These are phyloP conservation scores for Oreortyx pictus DNA, from an alignment of 2,797 vertebrate genomes.

Conservation along the genomic window DNA sequence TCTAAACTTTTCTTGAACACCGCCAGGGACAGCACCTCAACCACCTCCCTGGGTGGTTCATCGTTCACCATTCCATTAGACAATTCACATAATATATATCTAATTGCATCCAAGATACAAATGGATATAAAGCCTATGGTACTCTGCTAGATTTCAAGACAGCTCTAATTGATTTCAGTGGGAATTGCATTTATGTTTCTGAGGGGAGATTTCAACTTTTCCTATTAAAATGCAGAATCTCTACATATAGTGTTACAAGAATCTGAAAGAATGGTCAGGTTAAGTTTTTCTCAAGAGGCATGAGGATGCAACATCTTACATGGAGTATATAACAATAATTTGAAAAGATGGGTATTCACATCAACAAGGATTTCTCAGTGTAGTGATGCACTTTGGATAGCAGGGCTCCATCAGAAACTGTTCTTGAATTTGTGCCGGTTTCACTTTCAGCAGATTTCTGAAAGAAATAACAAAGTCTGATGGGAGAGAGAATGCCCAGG, in stretches of 20 bases:
- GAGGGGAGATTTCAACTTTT: slow-evolving; percentile 29
- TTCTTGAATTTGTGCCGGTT: background rate
- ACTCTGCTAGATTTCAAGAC: slow-evolving; percentile 23
- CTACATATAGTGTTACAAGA: background rate
- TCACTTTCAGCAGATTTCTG: background rate
- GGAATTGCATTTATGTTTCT: slow-evolving; percentile 51
- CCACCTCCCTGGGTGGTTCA: too few relatives aligned
- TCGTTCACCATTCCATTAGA: slow-evolving; percentile 29
- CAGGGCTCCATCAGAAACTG: background rate
- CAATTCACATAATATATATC: background rate
- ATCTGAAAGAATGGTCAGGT: background rate
- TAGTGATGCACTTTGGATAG: background rate
- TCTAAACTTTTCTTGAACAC: too few relatives aligned
- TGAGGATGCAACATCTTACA: background rate
- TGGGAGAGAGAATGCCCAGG: background rate
- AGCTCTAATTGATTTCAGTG: slow-evolving; percentile 69
- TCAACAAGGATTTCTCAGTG: background rate
- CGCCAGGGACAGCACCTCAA: too few relatives aligned
- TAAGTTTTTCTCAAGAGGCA: background rate
- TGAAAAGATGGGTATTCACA: background rate
- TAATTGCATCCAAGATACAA: slow-evolving; percentile 34
- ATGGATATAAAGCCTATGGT: slow-evolving; percentile 12
- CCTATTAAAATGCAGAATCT: slow-evolving; percentile 29
- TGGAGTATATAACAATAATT: background rate
- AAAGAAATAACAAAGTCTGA: background rate